Evolutionary conservation across 2,113 vertebrate species (phyloP), one percentile per base, ranked within the genome.

Genomic region (Leucosticte australis): DNA sequence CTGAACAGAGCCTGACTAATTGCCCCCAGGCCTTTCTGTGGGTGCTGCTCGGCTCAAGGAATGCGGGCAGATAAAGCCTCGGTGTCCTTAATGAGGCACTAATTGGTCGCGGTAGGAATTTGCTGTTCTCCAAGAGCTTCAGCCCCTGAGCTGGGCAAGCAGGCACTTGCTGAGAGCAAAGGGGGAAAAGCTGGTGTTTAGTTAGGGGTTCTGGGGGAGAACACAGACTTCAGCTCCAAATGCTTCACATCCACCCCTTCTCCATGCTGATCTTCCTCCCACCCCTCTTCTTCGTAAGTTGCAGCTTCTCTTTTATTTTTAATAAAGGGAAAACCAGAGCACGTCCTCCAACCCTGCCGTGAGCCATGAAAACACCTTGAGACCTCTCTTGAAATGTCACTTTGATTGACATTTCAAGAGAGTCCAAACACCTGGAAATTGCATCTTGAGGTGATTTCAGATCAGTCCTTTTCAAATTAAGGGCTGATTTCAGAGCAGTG

Each of bases 21-120:
- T 44, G 74, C 92, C 89, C 85, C 13, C 91, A 10, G 91, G 96
- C 92, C 65, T 89, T 95, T 89, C 55, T 57, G 80, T 87, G 92
- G 74, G 69, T 68, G 96, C 74, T 71, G 19, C 92, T 84, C 46
- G 11, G 52, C 52, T 10, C n/a, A 26, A 87, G 87, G 69, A 89
- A 90, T 31, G 83, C 44, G n/a, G 70, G 64, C 83, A 89, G 65
- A 78, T 63, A 70, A n/a, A 39, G 6, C 5, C 2, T 5, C 31
- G 2, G 2, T 30, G 83, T 46, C 46, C 31, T 67, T 89, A 60
- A 92, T 59, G 80, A 89, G 60, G 41, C 73, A 67, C 42, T 86
- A 86, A 94, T 39, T 46, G 52, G 9, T 35, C 22, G 8, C 87
- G 41, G 90, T 2, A 71, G 84, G 90, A 56, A 55, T 53, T 76